These are phyloP conservation scores for Syrrhaptes paradoxus DNA, from an alignment of 2,113 vertebrate species.

Conservation along the genomic window DNA sequence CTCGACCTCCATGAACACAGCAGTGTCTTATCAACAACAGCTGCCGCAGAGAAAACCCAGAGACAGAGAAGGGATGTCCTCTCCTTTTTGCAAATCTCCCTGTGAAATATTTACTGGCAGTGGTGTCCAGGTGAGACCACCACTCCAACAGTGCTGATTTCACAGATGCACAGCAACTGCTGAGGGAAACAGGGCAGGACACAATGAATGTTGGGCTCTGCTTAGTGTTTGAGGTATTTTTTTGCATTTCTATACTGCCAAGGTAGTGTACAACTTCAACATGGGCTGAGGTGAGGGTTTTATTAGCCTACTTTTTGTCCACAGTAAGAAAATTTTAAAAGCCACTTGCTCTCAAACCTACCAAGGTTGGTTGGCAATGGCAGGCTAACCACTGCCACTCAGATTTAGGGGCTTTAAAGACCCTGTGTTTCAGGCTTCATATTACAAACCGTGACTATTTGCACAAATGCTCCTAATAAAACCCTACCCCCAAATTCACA, in stretches of 20 bases:
- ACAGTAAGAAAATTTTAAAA: not conserved
- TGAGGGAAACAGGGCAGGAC: not conserved
- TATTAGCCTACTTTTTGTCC: not conserved
- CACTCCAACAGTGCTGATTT: not conserved
- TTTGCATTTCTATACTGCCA: not conserved
- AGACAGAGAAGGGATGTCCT: not conserved
- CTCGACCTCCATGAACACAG: not conserved
- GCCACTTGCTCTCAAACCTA: not conserved
- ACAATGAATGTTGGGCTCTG: not conserved
- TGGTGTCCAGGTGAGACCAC: not conserved
- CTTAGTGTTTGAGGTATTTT: not conserved
- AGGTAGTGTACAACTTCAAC: not conserved
- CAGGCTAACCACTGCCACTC: not conserved
- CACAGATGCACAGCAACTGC: not conserved
- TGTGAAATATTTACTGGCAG: not conserved
- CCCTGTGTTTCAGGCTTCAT: not conserved
- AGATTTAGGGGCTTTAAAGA: not conserved
- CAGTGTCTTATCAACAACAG: not conserved
- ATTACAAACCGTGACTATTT: not conserved
- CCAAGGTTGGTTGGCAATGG: not conserved
- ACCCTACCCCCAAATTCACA: not conserved
- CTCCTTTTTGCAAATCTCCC: not conserved
- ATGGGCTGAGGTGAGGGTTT: not conserved
- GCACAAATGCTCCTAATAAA: slow-evolving; percentile 40
- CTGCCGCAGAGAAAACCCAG: not conserved